Evolutionary conservation across 2,113 vertebrate genomes (phyloP), one percentile per base, ranked within the genome.

Genomic region (Nematolebias whitei): DNA sequence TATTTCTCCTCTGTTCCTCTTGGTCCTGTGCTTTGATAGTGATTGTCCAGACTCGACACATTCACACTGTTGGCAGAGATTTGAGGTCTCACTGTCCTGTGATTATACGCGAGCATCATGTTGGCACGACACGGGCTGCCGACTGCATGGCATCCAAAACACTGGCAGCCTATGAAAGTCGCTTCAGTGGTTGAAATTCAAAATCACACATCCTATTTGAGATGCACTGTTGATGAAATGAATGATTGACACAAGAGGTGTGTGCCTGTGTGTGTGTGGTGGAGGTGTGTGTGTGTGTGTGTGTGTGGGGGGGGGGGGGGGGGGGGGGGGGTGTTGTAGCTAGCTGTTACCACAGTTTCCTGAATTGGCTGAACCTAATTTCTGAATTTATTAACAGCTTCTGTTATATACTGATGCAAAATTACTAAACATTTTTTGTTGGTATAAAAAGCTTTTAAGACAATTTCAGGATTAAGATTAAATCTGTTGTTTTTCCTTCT

Each of bases 31-130:
- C 87, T 91, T 88, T 79, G 49, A 57, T 50, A 82, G 74, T 79
- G 87, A 92, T 91, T 92, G 91, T 92, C 90, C 87, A 76, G 52
- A 73, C 76, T 78, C 62, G 35, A 76, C 71, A 80, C 70, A n/a
- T 74, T 88, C 85, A 82, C 74, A 82, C 67, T 69, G 73, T 71
- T 73, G 71, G 71, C 79, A 79, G 76, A 74, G 72, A 65, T 85
- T 69, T 84, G 71, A 88, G 82, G 83, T 80, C 75, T 90, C 55
- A 47, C 45, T 56, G 71, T 84, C 82, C 70, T 72, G 63, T 64
- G 58, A 78, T 66, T 73, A 66, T 52, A 70, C 44, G 54, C 44
- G 29, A 76, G 65, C 71, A 58, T 71, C 49, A 11, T 62, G 73
- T 71, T 80, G 63, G 66, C 67, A 84, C 71, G 73, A 51, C 70